Evolutionary conservation across 2,888 invertebrate species (phyloP).

Genomic region (Melinaea marsaeus): DNA sequence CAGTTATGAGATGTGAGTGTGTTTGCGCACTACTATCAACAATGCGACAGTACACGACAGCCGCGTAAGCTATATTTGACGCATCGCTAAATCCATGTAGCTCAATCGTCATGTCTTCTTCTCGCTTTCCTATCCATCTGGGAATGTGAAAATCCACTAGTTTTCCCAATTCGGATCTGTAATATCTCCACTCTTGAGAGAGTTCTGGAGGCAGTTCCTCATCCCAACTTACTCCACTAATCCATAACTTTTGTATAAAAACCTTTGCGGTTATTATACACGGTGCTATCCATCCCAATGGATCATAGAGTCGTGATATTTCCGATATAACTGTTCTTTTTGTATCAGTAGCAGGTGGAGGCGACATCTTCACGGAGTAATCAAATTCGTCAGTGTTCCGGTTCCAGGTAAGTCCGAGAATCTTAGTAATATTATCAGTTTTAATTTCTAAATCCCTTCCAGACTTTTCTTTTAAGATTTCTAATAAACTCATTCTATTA

Average conservation of each 20-base stretch:
- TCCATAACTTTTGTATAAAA: conserved; percentile 9
- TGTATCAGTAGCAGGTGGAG: background rate
- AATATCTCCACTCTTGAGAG: conserved; percentile 4
- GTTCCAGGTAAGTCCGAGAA: no score
- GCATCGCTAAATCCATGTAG: conserved; percentile 31
- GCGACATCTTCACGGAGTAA: no score
- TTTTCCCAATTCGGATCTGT: background rate
- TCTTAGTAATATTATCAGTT: no score
- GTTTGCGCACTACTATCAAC: conserved; percentile 15
- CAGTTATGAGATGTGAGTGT: conserved; percentile 20
- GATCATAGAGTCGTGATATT: conserved; percentile 9
- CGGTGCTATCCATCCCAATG: conserved; percentile 8
- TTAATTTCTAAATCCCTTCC: no score
- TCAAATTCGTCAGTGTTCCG: no score
- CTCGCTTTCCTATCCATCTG: background rate
- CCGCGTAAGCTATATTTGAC: conserved; percentile 30
- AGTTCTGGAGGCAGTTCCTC: background rate
- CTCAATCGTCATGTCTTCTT: conserved; percentile 12
- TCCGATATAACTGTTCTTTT: conserved; percentile 9
- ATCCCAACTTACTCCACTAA: conserved; percentile 6
- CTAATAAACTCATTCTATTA: no score
- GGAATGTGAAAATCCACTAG: background rate
- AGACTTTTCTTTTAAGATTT: no score
- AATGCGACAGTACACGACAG: conserved; percentile 25
- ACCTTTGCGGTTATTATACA: conserved; percentile 6